Conservation (phyloP, 2,888 invertebrate species). For the Hyposoter dolosus region DNA sequence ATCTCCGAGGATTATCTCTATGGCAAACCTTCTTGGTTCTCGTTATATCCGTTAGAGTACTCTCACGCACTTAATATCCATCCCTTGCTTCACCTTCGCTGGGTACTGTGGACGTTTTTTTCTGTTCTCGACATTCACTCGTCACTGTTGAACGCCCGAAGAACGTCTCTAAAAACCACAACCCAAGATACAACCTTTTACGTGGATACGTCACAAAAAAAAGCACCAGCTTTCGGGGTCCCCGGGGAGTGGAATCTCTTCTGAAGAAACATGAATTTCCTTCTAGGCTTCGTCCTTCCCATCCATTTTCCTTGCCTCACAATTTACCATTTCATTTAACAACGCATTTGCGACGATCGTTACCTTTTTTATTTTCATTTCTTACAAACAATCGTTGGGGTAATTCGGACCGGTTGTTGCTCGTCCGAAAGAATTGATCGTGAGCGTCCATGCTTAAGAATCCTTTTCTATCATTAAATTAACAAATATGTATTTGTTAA, state of each 20-base stretch:
- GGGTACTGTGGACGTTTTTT: background rate
- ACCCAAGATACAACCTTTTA: conserved; percentile 12
- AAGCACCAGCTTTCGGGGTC: conserved; percentile 4
- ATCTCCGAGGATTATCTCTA: conserved; percentile 71
- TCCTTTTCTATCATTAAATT: background rate
- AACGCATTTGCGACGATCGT: conserved; percentile 5
- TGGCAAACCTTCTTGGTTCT: conserved; percentile 62
- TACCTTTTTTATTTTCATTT: background rate
- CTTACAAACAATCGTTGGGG: background rate
- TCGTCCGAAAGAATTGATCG: too few species aligned
- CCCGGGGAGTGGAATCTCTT: conserved; percentile 35
- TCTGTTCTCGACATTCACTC: conserved; percentile 15
- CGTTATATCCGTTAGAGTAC: conserved; percentile 34
- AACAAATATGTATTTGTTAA: background rate
- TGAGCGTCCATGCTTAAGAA: background rate
- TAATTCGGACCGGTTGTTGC: too few species aligned
- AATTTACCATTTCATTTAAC: background rate
- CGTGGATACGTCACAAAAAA: conserved; percentile 21
- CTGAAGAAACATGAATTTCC: conserved; percentile 52
- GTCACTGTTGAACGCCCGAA: conserved; percentile 3
- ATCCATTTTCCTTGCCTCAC: conserved; percentile 28
- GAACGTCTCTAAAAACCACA: conserved; percentile 5
- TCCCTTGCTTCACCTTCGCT: conserved; percentile 1
- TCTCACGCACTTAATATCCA: conserved; percentile 29
- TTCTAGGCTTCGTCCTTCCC: conserved; percentile 31